phyloP scores from a whole-genome alignment of 2,888 invertebrate species.

The Chrysina gloriosa region DNA sequence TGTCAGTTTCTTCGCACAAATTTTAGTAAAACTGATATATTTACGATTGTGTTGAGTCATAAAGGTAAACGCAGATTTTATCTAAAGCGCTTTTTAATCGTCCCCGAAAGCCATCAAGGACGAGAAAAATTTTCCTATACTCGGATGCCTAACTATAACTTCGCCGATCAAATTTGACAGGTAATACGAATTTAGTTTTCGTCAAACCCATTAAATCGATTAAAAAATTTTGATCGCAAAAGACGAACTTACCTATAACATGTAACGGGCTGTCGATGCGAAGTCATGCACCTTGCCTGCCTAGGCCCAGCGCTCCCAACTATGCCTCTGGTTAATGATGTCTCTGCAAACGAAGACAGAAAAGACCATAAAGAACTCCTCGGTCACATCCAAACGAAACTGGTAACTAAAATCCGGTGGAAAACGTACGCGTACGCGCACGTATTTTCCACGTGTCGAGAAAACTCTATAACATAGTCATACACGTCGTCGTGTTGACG shows the following conservation, averaged over 20 bases:
- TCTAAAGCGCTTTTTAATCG: too few relatives aligned
- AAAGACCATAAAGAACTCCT: conserved; percentile 32
- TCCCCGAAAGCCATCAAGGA: too few relatives aligned
- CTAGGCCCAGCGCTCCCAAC: conserved; percentile 78
- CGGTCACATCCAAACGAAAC: conserved; percentile 30
- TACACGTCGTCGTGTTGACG: conserved; percentile 12
- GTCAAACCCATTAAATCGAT: too few relatives aligned
- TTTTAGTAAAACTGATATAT: neutral
- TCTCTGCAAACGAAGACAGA: conserved; percentile 75
- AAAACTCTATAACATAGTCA: conserved; percentile 28
- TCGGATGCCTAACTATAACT: too few relatives aligned
- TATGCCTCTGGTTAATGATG: conserved; percentile 94
- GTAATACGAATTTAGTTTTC: too few relatives aligned
- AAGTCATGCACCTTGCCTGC: conserved; percentile 90
- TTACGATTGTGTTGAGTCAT: too few relatives aligned
- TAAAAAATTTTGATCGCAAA: neutral
- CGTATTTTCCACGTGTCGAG: conserved; percentile 34
- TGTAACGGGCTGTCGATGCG: conserved; percentile 81
- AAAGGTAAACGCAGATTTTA: too few relatives aligned
- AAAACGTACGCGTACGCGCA: conserved; percentile 20
- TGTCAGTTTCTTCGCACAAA: neutral
- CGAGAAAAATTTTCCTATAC: too few relatives aligned
- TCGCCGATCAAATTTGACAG: too few relatives aligned
- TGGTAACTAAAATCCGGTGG: conserved; percentile 26
- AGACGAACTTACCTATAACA: conserved; percentile 78